Conservation (phyloP, 2,113 vertebrate genomes). For the Sylvilagus bachmani region DNA sequence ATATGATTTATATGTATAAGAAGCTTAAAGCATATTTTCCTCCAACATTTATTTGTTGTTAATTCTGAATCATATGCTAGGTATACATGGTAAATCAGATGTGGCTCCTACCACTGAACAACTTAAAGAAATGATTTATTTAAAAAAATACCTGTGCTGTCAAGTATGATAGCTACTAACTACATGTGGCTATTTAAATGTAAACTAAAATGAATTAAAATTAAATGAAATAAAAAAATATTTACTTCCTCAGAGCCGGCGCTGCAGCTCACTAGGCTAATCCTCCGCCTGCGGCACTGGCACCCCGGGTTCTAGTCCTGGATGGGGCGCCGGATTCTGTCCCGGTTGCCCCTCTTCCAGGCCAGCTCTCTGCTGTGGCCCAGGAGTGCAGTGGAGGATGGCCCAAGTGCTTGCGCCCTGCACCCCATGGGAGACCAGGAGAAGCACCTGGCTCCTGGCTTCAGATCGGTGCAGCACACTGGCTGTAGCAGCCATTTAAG, state of each 20-base stretch:
- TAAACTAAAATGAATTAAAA: background rate
- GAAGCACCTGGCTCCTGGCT: too few relatives aligned
- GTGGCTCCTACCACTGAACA: background rate
- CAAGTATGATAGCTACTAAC: background rate
- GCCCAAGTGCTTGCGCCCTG: too few relatives aligned
- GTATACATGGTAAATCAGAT: background rate
- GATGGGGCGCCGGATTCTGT: too few relatives aligned
- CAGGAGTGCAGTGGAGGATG: too few relatives aligned
- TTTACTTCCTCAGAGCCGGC: background rate
- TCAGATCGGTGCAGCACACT: too few relatives aligned
- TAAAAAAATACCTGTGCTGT: background rate
- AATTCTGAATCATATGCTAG: conserved; percentile 2
- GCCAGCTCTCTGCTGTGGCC: too few relatives aligned
- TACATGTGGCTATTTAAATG: background rate
- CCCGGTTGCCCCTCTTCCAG: too few relatives aligned
- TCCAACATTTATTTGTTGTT: background rate
- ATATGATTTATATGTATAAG: conserved; percentile 5
- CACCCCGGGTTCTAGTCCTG: too few relatives aligned
- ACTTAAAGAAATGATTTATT: conserved; percentile 1
- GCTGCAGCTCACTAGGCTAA: too few relatives aligned
- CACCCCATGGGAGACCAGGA: too few relatives aligned
- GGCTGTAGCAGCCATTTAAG: too few relatives aligned
- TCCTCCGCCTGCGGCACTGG: too few relatives aligned
- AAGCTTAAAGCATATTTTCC: conserved; percentile 3
- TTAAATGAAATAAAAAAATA: background rate